Conservation (phyloP, 2,113 vertebrate genomes). For the Glareola pratincola region DNA sequence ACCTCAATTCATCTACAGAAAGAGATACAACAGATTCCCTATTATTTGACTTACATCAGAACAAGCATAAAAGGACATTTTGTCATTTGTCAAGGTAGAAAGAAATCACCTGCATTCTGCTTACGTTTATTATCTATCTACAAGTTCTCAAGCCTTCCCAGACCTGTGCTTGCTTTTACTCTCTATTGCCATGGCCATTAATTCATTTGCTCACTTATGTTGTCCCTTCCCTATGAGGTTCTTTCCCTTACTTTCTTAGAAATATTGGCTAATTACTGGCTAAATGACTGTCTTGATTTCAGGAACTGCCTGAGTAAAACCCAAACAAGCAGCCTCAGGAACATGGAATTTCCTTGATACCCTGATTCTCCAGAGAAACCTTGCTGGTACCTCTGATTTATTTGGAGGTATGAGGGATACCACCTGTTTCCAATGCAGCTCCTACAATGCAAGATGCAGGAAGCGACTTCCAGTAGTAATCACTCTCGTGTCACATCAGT, state of each 20-base stretch:
- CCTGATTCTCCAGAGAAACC: neutral
- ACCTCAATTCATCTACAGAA: neutral
- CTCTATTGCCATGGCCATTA: neutral
- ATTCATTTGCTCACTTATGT: neutral
- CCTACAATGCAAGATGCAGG: neutral
- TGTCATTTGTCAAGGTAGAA: neutral
- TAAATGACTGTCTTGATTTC: conserved; percentile 10
- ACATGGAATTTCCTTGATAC: neutral
- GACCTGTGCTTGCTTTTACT: neutral
- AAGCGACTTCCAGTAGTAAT: neutral
- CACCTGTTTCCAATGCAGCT: neutral
- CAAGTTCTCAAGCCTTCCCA: neutral
- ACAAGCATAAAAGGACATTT: neutral
- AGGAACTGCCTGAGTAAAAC: neutral
- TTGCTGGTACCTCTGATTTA: neutral
- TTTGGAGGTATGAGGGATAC: neutral
- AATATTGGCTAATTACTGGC: conserved; percentile 8
- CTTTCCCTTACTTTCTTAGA: neutral
- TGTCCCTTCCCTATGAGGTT: neutral
- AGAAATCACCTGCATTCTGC: neutral
- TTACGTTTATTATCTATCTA: neutral
- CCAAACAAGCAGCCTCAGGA: neutral
- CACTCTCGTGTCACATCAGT: neutral
- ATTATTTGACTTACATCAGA: neutral
- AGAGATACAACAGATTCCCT: neutral